Evolutionary conservation across 2,888 invertebrate species (phyloP).

Genomic region (Allophyes oxyacanthae): DNA sequence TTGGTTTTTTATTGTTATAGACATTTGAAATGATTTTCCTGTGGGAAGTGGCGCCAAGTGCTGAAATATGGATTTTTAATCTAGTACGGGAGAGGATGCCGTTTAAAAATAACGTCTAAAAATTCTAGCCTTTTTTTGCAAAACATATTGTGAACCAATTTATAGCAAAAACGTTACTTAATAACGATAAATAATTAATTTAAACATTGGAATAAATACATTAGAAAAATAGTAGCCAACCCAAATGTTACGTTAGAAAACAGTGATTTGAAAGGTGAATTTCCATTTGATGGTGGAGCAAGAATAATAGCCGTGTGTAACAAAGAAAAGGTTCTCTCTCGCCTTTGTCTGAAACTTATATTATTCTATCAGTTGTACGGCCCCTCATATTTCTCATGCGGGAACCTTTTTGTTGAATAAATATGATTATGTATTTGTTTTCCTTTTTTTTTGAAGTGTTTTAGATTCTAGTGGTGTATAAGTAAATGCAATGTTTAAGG

Average conservation of each 20-base stretch:
- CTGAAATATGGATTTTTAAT: too few species aligned
- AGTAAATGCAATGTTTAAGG: too few species aligned
- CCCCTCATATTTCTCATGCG: constrained; percentile 27
- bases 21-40: too few species aligned
- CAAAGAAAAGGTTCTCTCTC: constrained; percentile 13
- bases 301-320: constrained; percentile 19
- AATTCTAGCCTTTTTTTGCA: too few species aligned
- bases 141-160: too few species aligned
- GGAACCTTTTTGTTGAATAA: constrained; percentile 9
- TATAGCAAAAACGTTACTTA: too few species aligned
- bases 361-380: constrained; percentile 26
- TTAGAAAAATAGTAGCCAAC: constrained; percentile 2
- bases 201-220: constrained; percentile 16
- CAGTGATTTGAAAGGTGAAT: constrained; percentile 25
- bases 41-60: too few species aligned
- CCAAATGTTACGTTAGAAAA: constrained; percentile 25
- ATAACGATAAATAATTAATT: too few species aligned
- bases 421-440: constrained; percentile 1
- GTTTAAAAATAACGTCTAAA: too few species aligned
- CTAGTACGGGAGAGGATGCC: too few species aligned
- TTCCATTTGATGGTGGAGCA: constrained; percentile 20
- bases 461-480: too few species aligned
- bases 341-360: constrained; percentile 23
- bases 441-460: background rate
- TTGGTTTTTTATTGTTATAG: too few species aligned